Percentiles rank a stretch among this genome's conserved stretches.
Conservation (phyloP, 2,113 vertebrate species). For the Oncorhynchus kisutch region DNA sequence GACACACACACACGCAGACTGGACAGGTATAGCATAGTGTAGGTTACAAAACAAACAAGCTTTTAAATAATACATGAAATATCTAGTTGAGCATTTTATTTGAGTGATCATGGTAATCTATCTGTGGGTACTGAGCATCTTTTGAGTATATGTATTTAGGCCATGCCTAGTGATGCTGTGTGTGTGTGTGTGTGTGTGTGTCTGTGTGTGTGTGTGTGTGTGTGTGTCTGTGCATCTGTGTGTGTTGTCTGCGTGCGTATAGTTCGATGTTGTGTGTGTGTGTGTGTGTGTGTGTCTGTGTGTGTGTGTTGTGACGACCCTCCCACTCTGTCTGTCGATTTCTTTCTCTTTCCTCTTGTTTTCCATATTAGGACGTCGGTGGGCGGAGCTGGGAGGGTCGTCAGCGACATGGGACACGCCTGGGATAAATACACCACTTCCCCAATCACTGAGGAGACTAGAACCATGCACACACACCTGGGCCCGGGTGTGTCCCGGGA, state of each 20-base stretch:
- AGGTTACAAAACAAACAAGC: background rate
- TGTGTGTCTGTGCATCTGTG: background rate
- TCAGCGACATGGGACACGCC: too few relatives aligned
- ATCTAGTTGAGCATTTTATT: background rate
- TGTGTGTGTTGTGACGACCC: background rate
- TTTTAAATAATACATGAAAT: background rate
- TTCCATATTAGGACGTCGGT: too few relatives aligned
- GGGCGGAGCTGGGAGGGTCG: too few relatives aligned
- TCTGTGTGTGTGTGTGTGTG: background rate
- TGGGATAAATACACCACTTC: too few relatives aligned
- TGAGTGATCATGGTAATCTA: background rate
- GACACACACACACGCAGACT: background rate
- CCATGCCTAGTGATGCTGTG: conserved; percentile 26
- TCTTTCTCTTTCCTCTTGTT: too few relatives aligned
- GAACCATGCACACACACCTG: too few relatives aligned
- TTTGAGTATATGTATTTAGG: conserved; percentile 4
- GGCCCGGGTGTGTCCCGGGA: too few relatives aligned
- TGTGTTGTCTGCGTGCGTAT: background rate
- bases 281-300: conserved; percentile 15
- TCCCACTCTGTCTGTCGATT: too few relatives aligned
- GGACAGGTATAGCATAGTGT: background rate
- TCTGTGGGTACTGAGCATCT: background rate
- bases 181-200: background rate
- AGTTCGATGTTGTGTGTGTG: background rate
- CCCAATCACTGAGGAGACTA: too few relatives aligned